Evolutionary conservation across 53 echinoderm and acorn worm species (phyloP), one percentile per base, ranked within the genome.

Genomic region (Zoroaster sp.): DNA sequence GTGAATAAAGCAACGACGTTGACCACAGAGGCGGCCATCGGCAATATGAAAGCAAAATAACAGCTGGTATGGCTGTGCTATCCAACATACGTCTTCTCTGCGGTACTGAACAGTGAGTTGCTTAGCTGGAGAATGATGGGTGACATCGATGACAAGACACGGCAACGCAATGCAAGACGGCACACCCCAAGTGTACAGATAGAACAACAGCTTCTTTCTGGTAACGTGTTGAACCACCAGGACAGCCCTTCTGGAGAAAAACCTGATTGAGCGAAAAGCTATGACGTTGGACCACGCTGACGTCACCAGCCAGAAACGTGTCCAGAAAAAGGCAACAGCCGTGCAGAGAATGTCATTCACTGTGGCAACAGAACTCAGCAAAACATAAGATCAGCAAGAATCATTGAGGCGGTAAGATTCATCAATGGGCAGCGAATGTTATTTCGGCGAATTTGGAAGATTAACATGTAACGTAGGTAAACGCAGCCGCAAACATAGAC

Each of bases 281-380:
- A 94, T 75, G 43, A 92, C 77, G 63, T 87, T 94, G 17, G 92
- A 90, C 94, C 92, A 92, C 14, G 90, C 45, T 36, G 92, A 92
- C 13, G 87, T 87, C 32, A 87, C 69, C 4, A 94, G 59, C 94
- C 94, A 94, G 35, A 87, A 73, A 46, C 75, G 80, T 51, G 92
- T 92, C 12, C 90, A 75, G 5, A 78, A n/a, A 47, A 94, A 69
- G 33, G 94, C 94, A 11, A 94, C 88, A 15, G 71, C 77, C 25
- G 83, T 87, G 53, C 94, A 94, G 28, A 87, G 40, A 30, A 23
- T 54, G 34, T 83, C 80, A 25, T 90, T 78, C 35, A 49, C 74
- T 8, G 72, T 90, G n/a, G 91, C 91, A 9, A 70, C 38, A 6
- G 23, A 5, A 52, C 76, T 79, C 37, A 93, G 87, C n/a, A 87